Conservation (phyloP, 2,888 invertebrate genomes). For the Bugula neritina region DNA sequence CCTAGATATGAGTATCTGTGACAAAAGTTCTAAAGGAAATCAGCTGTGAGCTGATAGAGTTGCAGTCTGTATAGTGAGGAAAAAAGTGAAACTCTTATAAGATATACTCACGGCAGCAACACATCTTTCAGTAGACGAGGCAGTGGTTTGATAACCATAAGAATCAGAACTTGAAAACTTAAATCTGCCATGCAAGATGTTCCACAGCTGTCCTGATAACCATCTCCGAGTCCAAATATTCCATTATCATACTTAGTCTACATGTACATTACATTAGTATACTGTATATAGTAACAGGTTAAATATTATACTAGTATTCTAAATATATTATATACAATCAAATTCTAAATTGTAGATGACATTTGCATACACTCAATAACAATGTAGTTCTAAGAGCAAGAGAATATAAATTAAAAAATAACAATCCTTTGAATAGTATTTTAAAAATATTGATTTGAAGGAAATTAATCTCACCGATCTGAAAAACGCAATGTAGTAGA, state of each 20-base stretch:
- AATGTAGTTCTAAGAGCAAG: too few relatives aligned
- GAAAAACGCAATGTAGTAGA: conserved; percentile 57
- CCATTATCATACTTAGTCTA: conserved; percentile 33
- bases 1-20: too few relatives aligned
- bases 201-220: conserved; percentile 51
- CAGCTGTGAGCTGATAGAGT: too few relatives aligned
- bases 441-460: too few relatives aligned
- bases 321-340: too few relatives aligned
- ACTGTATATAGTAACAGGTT: not conserved
- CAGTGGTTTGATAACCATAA: conserved; percentile 55
- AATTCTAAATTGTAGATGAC: too few relatives aligned
- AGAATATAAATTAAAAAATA: too few relatives aligned
- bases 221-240: conserved; percentile 47
- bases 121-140: conserved; percentile 55
- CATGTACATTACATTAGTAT: not conserved
- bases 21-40: too few relatives aligned
- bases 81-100: not conserved
- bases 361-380: too few relatives aligned
- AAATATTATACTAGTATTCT: too few relatives aligned
- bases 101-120: conserved; percentile 51
- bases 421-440: too few relatives aligned
- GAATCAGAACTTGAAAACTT: conserved; percentile 55
- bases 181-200: conserved; percentile 54
- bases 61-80: too few relatives aligned
- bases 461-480: conserved; percentile 53